Evolutionary conservation across 2,797 vertebrate species (phyloP).

Genomic region (Nannoperca obscura): DNA sequence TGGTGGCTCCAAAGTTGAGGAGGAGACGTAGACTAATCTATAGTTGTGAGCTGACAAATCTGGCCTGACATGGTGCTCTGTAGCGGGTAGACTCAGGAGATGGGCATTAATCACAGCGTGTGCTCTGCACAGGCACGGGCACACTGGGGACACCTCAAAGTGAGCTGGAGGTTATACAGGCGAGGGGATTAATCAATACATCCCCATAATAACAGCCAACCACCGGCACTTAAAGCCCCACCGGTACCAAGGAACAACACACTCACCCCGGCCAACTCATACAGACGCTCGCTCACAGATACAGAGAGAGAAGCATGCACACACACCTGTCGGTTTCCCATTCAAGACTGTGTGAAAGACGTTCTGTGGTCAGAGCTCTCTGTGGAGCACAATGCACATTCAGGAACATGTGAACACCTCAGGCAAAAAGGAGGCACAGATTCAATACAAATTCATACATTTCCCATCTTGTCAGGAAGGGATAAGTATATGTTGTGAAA

Average conservation of each 20-base stretch:
- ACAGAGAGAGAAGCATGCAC: conserved; percentile 23
- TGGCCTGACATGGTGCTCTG: conserved; percentile 90
- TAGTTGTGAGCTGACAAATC: conserved; percentile 94
- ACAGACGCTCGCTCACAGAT: conserved; percentile 43
- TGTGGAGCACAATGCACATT: background rate
- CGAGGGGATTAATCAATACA: conserved; percentile 94
- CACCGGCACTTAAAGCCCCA: conserved; percentile 72
- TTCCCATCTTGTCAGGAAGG: conserved; percentile 17
- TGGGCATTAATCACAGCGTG: conserved; percentile 93
- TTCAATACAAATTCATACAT: conserved; percentile 22
- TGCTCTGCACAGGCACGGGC: conserved; percentile 79
- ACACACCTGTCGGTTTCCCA: conserved; percentile 29
- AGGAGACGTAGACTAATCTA: conserved; percentile 94
- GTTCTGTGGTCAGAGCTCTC: conserved; percentile 7
- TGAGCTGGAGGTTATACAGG: conserved; percentile 91
- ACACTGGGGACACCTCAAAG: conserved; percentile 89
- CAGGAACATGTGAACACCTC: conserved; percentile 16
- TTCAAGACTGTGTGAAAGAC: conserved; percentile 32
- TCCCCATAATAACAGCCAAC: conserved; percentile 86
- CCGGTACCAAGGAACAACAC: conserved; percentile 59
- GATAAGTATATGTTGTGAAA: conserved; percentile 27
- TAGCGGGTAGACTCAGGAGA: conserved; percentile 87
- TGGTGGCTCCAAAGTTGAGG: conserved; percentile 91
- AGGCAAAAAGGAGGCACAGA: conserved; percentile 24
- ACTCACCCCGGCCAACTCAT: conserved; percentile 38